phyloP scores from a whole-genome alignment of 2,113 vertebrate genomes.

The Martes martes region DNA sequence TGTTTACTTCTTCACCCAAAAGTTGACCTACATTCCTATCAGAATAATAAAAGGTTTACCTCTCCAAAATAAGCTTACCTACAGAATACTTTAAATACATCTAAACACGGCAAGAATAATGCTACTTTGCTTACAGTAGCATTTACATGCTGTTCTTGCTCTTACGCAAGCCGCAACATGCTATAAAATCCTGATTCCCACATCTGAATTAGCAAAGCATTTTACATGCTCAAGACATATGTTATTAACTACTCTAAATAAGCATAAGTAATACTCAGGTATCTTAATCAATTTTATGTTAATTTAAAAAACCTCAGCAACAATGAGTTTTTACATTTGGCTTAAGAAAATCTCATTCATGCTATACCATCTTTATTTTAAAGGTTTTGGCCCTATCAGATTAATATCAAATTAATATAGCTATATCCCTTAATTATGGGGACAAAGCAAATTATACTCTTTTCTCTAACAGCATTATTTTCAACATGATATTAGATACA shows the following conservation, averaged over 20 bases:
- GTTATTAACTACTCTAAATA: background rate
- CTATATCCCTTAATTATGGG: background rate
- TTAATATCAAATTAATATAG: conserved; percentile 18
- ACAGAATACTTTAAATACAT: background rate
- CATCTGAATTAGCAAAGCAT: background rate
- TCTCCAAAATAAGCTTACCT: conserved; percentile 11
- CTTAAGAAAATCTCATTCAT: background rate
- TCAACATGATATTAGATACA: background rate
- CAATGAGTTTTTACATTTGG: background rate
- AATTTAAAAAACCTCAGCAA: background rate
- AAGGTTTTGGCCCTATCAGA: background rate
- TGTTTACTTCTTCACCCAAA: background rate
- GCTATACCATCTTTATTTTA: background rate
- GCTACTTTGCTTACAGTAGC: background rate
- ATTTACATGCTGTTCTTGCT: background rate
- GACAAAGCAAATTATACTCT: background rate
- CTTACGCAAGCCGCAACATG: background rate
- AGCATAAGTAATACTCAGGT: background rate
- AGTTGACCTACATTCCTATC: background rate
- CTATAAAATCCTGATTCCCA: background rate
- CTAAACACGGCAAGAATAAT: background rate
- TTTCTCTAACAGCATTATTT: background rate
- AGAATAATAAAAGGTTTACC: background rate
- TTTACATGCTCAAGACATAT: background rate
- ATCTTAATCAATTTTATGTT: background rate